Base-by-base conservation (phyloP, 2,888 invertebrate species). In the Lottia gigantea region DNA sequence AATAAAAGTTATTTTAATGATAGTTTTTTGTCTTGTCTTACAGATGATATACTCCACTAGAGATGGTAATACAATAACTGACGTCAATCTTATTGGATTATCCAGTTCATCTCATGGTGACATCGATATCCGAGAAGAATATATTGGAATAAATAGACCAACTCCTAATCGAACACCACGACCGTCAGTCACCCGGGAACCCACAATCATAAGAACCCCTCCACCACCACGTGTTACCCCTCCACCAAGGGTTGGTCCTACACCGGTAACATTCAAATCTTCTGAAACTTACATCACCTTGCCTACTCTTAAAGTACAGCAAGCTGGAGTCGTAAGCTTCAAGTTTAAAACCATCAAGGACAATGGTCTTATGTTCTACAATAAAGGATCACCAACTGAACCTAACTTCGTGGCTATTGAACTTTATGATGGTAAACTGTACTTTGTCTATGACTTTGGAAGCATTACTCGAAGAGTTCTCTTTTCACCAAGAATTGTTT, bases 351-450 rank as follows among this genome's bases (percentile, higher is more conserved):
- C 87, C 0, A 73, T 82, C 11, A 72, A 74, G 77, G 84, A 66
- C 79, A 76, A 83, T 47, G 87, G 84, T 31, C 66, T 88, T 14
- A 69, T 88, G 15, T 73, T 84, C 23, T 82, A 78, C 62, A 78
- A 81, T 19, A 76, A 80, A 6, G 78, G 76, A 46, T 66, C 64
- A 45, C 40, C 68, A 0, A 25, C 46, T 12, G 47, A 68, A 31
- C 31, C 62, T 15, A 69, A 76, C 31, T 87, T 83, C 72, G 67
- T 87, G 23, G 85, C 83, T 7, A 64, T 87, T 15, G 88, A 88
- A 73, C 71, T 87, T 46, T 84, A 78, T 71, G 88, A 87, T 70
- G 87, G 86, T 1, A 78, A 79, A 25, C 78, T 86, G 11, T 86
- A 84, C 73, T 79, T 85, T 47, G 82, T 87, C 15, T 78, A 84